Base-by-base conservation (phyloP, 2,113 vertebrate genomes). In the Pandion haliaetus region DNA sequence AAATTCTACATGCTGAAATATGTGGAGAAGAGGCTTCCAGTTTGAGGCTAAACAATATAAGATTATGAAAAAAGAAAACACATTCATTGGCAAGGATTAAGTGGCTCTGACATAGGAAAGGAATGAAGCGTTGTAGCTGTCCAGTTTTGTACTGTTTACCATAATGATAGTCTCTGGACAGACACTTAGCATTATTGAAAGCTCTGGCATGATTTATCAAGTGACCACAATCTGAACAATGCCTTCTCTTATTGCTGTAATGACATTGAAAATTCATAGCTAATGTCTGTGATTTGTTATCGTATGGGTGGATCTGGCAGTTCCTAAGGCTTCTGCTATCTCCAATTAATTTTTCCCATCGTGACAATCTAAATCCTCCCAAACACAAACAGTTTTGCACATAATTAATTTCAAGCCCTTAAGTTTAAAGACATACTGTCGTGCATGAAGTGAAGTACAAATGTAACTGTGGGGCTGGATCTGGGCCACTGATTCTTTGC, bases 101-200 rank as follows among this genome's bases (percentile, higher is more conserved):
- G 69, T 52, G 80, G 9, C 82, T 92, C 52, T 95, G 76, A 88
- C 49, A 78, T 81, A 88, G 71, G 90, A 96, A 97, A 94, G 93
- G 94, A 97, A 92, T 87, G 87, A 96, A 88, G 65, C 18, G 2
- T 24, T 59, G 65, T 79, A 71, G 44, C 71, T 93, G 85, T 93
- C 89, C 67, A 86, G 82, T 94, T 96, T 95, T 94, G 69, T 55
- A 32, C 69, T 97, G 63, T 96, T 97, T 97, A 90, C 82, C 81
- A 71, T 94, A 94, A 91, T 85, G 79, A 93, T 71, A 61, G 82
- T 93, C 90, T 97, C 94, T 87, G 93, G 76, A 93, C 84, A 88
- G 90, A 87, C 61, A 63, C 76, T 97, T 80, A 86, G 38, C 76
- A 47, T 77, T 90, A 94, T 50, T 96, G 93, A 96, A 91, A 93